Conservation (phyloP, 2,113 vertebrate genomes). For the Thoracochromis brauschi region DNA sequence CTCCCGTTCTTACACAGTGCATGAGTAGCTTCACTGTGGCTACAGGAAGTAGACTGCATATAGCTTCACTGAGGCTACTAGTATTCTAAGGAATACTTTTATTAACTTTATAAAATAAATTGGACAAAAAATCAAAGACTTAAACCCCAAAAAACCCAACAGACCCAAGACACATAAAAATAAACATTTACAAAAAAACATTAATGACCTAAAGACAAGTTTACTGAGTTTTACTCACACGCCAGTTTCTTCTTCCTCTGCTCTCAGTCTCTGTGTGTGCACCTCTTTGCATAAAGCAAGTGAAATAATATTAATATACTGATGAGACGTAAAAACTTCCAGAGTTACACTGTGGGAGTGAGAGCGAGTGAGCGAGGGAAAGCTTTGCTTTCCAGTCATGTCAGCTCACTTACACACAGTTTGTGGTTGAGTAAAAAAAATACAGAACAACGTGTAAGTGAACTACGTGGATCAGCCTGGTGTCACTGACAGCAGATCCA, state of each 20-base stretch:
- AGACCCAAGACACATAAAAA: not conserved
- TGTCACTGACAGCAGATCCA: not conserved
- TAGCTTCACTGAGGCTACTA: not conserved
- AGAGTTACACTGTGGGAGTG: not conserved
- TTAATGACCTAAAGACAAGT: not conserved
- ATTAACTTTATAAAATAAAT: not conserved
- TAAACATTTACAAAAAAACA: not conserved
- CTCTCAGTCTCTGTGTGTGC: not conserved
- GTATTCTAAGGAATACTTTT: not conserved
- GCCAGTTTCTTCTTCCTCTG: not conserved
- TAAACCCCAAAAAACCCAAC: rapidly evolving
- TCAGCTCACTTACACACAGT: not conserved
- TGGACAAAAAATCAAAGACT: not conserved
- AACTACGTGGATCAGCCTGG: not conserved
- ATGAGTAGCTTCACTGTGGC: not conserved
- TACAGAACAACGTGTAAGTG: not conserved
- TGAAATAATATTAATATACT: not conserved
- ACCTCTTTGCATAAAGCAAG: not conserved
- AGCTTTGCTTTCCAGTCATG: not conserved
- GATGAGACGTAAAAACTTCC: not conserved
- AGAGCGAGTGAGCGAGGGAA: not conserved
- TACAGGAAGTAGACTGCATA: not conserved
- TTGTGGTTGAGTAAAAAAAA: not conserved
- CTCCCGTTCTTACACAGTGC: not conserved
- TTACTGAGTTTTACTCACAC: not conserved